phyloP scores from a whole-genome alignment of 2,888 invertebrate species.

The Philereme transversata region DNA sequence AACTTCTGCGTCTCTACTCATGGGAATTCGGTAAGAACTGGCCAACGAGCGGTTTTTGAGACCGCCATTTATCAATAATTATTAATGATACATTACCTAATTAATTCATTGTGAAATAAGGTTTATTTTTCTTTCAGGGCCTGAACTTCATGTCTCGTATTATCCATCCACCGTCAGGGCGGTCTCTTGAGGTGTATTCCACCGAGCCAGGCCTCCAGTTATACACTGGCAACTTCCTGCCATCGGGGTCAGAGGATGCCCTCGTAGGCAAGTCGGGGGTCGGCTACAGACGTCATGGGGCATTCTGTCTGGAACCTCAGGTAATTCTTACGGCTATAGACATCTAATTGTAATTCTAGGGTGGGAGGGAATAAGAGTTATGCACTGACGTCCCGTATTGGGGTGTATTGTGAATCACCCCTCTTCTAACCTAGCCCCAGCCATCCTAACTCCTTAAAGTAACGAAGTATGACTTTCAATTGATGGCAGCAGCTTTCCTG shows the following conservation, averaged over 20 bases:
- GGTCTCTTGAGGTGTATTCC: slow-evolving; percentile 90
- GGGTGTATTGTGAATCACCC: too few relatives aligned
- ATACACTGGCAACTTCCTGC: slow-evolving; percentile 91
- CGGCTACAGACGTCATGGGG: slow-evolving; percentile 89
- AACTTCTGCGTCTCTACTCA: slow-evolving; percentile 89
- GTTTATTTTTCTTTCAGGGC: slow-evolving; percentile 44
- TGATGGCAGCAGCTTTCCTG: too few relatives aligned
- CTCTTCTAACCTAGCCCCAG: too few relatives aligned
- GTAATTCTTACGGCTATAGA: background rate
- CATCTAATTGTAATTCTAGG: too few relatives aligned
- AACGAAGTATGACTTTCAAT: too few relatives aligned
- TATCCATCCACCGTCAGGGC: slow-evolving; percentile 87
- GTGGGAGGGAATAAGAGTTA: too few relatives aligned
- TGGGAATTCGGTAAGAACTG: slow-evolving; percentile 52
- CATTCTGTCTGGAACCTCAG: slow-evolving; percentile 94
- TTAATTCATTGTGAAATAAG: too few relatives aligned
- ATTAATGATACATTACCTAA: too few relatives aligned
- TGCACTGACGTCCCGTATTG: too few relatives aligned
- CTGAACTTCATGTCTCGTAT: slow-evolving; percentile 78
- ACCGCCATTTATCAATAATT: too few relatives aligned
- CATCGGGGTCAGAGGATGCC: slow-evolving; percentile 73
- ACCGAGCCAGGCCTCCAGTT: slow-evolving; percentile 96
- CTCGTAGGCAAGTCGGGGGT: slow-evolving; percentile 64
- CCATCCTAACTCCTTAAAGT: too few relatives aligned
- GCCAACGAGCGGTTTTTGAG: too few relatives aligned